Evolutionary conservation across 2,797 vertebrate species (phyloP), one percentile per base, ranked within the genome.

Genomic region (Syngnathus rostellatus): DNA sequence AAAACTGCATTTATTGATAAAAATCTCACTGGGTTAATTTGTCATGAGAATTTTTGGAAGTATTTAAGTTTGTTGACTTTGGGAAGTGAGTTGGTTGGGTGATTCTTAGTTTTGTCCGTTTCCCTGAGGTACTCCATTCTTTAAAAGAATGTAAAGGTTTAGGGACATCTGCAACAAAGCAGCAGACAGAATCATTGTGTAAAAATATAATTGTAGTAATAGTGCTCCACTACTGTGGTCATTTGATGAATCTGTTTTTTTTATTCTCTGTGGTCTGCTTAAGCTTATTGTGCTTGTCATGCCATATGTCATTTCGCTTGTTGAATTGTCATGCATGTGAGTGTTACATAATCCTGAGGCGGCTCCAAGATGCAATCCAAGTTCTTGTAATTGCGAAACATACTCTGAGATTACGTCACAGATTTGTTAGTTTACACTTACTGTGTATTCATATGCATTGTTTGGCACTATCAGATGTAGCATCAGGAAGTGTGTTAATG

Each of bases 401-500:
- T 80, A 82, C 77, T 86, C 80, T 55, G 75, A 85, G 85, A 88
- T 89, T 87, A 89, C 83, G 84, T 85, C 81, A 83, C 76, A 80
- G 85, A 86, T 85, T 84, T 83, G 73, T 39, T 39, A 16, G 7
- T 23, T 14, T 60, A 38, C 39, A 60, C 6, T 41, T 41, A 41
- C 31, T 31, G 31, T 31, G 31, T 31, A 31, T 31, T 31, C 3
- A 31, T 31, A 31, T 31, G 31, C 31, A 31, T 31, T 31, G 31
- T 31, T 31, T 31, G 31, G 31, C 31, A 31, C 31, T 31, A 31
- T 31, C 31, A 31, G 3, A n/a, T 51, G 2, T 2, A 21, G 8
- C n/a, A 51, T 51, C 8, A 9, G n/a, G n/a, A 51, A 51, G 19
- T 21, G 50, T 7, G 19, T 51, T 9, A 51, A 4, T 51, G 50